phyloP scores from a whole-genome alignment of 2,113 vertebrate species.

The Thermophis baileyi region DNA sequence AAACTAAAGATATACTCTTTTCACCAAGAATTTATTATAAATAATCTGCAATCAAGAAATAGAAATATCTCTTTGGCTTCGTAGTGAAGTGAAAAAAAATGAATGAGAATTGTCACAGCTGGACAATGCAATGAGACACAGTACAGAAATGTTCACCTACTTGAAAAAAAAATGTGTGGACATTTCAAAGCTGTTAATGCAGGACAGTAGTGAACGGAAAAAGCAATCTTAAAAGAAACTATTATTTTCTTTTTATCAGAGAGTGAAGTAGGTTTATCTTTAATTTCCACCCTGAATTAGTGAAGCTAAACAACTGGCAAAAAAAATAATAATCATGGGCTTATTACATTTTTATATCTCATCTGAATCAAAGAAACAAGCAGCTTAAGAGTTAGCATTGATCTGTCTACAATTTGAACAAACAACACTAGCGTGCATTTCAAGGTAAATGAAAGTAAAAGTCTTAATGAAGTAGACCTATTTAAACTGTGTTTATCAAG shows the following conservation, averaged over 20 bases:
- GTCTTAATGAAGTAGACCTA: conserved; percentile 3
- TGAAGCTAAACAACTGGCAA: conserved; percentile 71
- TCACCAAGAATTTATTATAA: conserved; percentile 42
- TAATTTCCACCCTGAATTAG: conserved; percentile 53
- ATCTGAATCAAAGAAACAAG: conserved; percentile 61
- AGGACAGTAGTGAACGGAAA: conserved; percentile 77
- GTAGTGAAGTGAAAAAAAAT: conserved; percentile 78
- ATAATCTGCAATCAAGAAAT: conserved; percentile 67
- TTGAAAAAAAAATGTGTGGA: conserved; percentile 73
- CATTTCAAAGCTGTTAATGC: conserved; percentile 81
- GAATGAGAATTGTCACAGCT: conserved; percentile 80
- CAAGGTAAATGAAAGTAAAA: neutral
- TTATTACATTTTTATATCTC: conserved; percentile 49
- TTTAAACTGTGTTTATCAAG: conserved; percentile 20
- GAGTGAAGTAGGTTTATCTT: conserved; percentile 70
- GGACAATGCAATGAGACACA: conserved; percentile 78
- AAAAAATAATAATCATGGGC: conserved; percentile 62
- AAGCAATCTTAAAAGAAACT: conserved; percentile 75
- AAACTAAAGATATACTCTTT: conserved; percentile 58
- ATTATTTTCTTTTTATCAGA: conserved; percentile 63
- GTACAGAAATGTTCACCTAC: conserved; percentile 79
- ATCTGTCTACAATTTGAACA: conserved; percentile 37
- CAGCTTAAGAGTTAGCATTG: conserved; percentile 40
- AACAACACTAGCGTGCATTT: conserved; percentile 22
- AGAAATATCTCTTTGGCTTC: conserved; percentile 63